Evolutionary conservation across 2,797 vertebrate genomes (phyloP).

Genomic region (Clarias platycephalus): DNA sequence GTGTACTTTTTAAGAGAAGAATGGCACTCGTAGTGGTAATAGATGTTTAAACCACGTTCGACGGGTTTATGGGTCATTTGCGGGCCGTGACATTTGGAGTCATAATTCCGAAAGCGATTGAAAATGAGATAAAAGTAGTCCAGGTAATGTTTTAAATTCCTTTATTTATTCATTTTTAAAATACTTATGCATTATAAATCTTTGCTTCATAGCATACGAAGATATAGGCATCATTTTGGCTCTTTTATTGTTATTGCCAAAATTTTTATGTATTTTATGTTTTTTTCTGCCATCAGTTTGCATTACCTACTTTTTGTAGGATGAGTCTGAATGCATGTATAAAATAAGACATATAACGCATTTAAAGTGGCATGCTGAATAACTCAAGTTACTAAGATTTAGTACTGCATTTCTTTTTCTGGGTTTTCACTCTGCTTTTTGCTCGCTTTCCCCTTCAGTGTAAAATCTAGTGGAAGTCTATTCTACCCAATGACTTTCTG

Average conservation of each 20-base stretch:
- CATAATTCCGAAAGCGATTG: neutral
- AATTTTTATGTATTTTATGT: neutral
- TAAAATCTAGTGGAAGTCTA: neutral
- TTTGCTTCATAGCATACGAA: neutral
- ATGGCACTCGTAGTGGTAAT: conserved; percentile 49
- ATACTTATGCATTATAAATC: neutral
- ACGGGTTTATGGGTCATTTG: conserved; percentile 53
- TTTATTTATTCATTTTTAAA: neutral
- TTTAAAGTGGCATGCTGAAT: neutral
- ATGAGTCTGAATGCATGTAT: neutral
- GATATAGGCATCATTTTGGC: neutral
- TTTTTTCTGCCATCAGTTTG: neutral
- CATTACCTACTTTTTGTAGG: neutral
- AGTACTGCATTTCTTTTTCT: neutral
- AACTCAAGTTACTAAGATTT: neutral
- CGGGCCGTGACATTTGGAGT: conserved; percentile 28
- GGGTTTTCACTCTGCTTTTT: neutral
- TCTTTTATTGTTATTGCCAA: neutral
- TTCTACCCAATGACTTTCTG: neutral
- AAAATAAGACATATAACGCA: neutral
- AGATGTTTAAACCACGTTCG: conserved; percentile 56
- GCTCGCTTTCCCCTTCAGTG: neutral
- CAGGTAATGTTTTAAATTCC: neutral
- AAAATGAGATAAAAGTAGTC: neutral
- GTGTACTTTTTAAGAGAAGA: conserved; percentile 48